Base-by-base conservation (phyloP, 2,797 vertebrate species). In the Aeoliscus strigatus region DNA sequence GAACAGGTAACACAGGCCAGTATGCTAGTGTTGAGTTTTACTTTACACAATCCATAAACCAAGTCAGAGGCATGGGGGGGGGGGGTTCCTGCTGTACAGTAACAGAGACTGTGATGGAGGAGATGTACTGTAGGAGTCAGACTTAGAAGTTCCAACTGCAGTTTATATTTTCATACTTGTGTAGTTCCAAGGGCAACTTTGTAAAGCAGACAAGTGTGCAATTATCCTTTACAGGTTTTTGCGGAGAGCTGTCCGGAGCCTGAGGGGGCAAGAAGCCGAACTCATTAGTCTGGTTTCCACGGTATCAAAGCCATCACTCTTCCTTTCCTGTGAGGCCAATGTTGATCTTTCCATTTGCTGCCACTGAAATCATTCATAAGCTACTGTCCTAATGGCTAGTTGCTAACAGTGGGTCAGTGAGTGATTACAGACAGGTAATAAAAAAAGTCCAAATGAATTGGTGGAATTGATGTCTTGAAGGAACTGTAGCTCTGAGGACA, bases 251-350 rank as follows among this genome's bases (percentile, higher is more conserved):
- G 30, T 37, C 35, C 52, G 18, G 51, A 36, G 50, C 8, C 27
- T 48, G 45, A 62, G 34, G 45, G 8, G 49, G 18, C 6, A 27
- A 35, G 43, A 21, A 52, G 46, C 50, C 33, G 73, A 59, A 51
- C 28, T 71, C 42, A 69, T 59, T 66, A 45, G 45, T 51, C 39
- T 42, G 40, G 30, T 61, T 64, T 68, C 55, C 59, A 69, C 29
- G 54, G 51, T 53, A 46, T 32, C 15, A 40, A 60, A 44, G 27
- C 55, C 42, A 41, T 54, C 58, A 49, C 43, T 49, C 40, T 48
- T 55, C 34, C n/a, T 38, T 49, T 14, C 43, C 43, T 66, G 43
- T 17, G 17, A n/a, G 52, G 48, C 44, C 34, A 67, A 47, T 44
- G 36, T 1, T 11, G 16, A 21, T 14, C 43, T 44, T 45, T 63